These are phyloP conservation scores for Megastigmus dorsalis DNA, from an alignment of 2,888 invertebrate species.

Conservation along the genomic window DNA sequence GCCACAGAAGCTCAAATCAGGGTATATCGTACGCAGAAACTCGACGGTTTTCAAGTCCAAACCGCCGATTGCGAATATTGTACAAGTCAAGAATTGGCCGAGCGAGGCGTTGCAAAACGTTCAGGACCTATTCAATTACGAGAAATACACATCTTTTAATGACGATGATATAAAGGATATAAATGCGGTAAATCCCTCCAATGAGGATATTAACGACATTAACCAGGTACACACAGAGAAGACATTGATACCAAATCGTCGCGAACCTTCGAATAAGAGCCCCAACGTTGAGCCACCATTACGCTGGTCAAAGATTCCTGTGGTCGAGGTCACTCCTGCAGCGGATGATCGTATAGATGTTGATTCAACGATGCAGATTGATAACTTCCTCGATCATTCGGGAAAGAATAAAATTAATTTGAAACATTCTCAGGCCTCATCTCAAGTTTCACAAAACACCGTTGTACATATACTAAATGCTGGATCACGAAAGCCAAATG, in stretches of 20 bases:
- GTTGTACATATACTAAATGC: slow-evolving; percentile 68
- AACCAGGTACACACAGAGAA: neutral
- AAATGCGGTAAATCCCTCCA: no score
- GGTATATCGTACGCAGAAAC: slow-evolving; percentile 28
- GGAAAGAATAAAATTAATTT: slow-evolving; percentile 46
- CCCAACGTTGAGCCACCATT: slow-evolving; percentile 54
- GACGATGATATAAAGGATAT: slow-evolving; percentile 18
- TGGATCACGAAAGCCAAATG: slow-evolving; percentile 61
- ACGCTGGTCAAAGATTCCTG: slow-evolving; percentile 67
- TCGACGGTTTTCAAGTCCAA: slow-evolving; percentile 27
- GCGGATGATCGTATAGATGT: slow-evolving; percentile 30
- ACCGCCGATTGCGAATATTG: slow-evolving; percentile 18
- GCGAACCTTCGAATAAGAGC: slow-evolving; percentile 50
- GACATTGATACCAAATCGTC: slow-evolving; percentile 14
- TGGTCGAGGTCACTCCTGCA: slow-evolving; percentile 45
- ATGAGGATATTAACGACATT: slow-evolving; percentile 16
- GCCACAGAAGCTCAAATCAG: slow-evolving; percentile 44
- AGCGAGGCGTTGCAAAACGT: slow-evolving; percentile 62
- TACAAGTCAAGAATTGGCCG: slow-evolving; percentile 67
- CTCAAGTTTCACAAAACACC: slow-evolving; percentile 68
- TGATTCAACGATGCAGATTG: slow-evolving; percentile 41
- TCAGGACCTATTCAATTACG: slow-evolving; percentile 67
- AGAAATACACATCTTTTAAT: slow-evolving; percentile 66
- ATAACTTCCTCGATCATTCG: slow-evolving; percentile 43
- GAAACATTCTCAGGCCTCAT: slow-evolving; percentile 52